Percentiles rank a stretch among this genome's conserved stretches.
Conservation (phyloP, 2,113 vertebrate species). For the Connochaetes taurinus region DNA sequence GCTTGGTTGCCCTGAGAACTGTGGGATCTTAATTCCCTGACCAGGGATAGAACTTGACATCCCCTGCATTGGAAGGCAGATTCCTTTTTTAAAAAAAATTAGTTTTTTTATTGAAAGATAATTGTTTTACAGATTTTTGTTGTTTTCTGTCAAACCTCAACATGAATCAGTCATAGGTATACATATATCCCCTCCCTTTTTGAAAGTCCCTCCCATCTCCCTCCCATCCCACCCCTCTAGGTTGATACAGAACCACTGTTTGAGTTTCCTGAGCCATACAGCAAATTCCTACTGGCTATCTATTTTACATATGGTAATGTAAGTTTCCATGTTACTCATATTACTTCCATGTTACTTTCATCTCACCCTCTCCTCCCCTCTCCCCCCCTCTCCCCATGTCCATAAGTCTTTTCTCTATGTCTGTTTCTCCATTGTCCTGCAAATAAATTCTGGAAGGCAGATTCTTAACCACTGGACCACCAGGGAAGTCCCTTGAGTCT, state of each 20-base stretch:
- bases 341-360: neutral
- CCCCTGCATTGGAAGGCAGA: rapidly evolving
- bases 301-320: neutral
- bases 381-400: neutral
- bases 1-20: neutral
- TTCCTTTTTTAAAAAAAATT: neutral
- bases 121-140: neutral
- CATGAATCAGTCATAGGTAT: neutral
- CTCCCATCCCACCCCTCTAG: neutral
- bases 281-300: neutral
- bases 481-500: neutral
- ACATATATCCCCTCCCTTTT: neutral
- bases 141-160: neutral
- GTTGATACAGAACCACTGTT: neutral
- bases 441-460: neutral
- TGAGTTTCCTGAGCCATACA: neutral
- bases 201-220: neutral
- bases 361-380: neutral
- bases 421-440: neutral
- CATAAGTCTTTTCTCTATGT: neutral
- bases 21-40: neutral
- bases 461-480: neutral
- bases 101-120: neutral
- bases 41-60: neutral
- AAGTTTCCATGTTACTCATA: neutral